Evolutionary conservation across 2,113 vertebrate species (phyloP), one percentile per base, ranked within the genome.

Genomic region (Canis aureus): DNA sequence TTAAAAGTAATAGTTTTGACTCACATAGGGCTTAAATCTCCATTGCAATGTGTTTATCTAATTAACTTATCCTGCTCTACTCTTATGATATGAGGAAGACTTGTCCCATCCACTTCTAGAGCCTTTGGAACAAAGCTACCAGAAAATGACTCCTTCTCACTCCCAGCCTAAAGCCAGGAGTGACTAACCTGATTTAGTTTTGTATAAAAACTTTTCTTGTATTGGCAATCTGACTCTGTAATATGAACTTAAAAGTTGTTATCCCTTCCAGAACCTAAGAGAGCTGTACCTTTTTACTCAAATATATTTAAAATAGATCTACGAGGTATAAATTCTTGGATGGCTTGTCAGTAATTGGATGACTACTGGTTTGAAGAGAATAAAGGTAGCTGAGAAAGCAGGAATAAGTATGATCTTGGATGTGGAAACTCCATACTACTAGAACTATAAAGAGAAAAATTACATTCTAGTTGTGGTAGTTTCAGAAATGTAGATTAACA

Each of bases 381-480:
- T 16, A 59, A 25, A 81, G 9, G 69, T 84, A 95, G 86, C 19
- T 74, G 74, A 89, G 25, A 89, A 95, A n/a, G 11, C 23, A 96
- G 35, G 35, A 85, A 23, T 69, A 38, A 66, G 20, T 91, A 57
- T 29, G 9, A 62, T 35, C 23, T 62, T 73, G 49, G 57, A 35
- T 73, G 23, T 67, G 43, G 78, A 79, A 81, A 91, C 23, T 32
- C 51, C 32, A 38, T 66, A 88, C 22, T 91, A 60, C 55, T 32
- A 73, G 23, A 81, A 81, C 89, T 69, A 67, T 57, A 53, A 73
- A 87, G 32, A 89, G 8, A 62, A 95, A 43, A 89, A 82, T 78
- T 71, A 82, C 89, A 82, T 97, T 97, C 64, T 96, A 92, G 80
- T 71, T 81, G 8, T 3, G 11, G 15, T 87, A 81, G 29, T 38